Percentiles rank a stretch among this genome's conserved stretches.
Conservation (phyloP, 2,797 vertebrate species). For the Cetoscarus ocellatus region DNA sequence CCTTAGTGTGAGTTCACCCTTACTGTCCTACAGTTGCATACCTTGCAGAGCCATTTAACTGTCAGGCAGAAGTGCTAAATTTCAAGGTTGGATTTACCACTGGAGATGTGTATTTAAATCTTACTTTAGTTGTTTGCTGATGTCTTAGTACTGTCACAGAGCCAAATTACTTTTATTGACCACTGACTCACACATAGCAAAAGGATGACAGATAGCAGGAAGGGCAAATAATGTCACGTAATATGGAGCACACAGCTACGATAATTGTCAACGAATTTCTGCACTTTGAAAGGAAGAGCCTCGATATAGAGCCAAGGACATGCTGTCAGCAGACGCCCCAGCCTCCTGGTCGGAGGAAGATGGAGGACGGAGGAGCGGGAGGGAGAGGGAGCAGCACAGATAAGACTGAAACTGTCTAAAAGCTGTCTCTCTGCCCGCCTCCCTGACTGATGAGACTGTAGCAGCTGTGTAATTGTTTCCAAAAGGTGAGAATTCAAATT, state of each 20-base stretch:
- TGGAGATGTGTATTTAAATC: constrained; percentile 66
- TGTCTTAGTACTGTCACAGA: constrained; percentile 37
- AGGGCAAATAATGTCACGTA: constrained; percentile 44
- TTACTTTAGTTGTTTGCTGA: constrained; percentile 39
- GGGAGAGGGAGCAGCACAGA: constrained; percentile 64
- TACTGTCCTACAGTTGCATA: too few relatives aligned
- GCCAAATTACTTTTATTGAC: constrained; percentile 49
- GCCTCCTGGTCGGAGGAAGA: constrained; percentile 83
- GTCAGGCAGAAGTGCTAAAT: too few relatives aligned
- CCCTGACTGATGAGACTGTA: constrained; percentile 80
- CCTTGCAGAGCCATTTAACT: too few relatives aligned
- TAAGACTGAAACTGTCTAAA: constrained; percentile 78
- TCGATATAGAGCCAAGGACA: constrained; percentile 72
- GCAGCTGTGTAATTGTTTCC: constrained; percentile 77
- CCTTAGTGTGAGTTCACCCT: too few relatives aligned
- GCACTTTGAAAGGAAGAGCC: constrained; percentile 53
- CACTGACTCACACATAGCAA: constrained; percentile 7
- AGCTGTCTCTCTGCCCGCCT: constrained; percentile 78
- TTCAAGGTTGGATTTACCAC: constrained; percentile 42
- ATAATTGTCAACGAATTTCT: constrained; percentile 48
- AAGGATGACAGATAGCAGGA: constrained; percentile 21
- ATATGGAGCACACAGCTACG: constrained; percentile 33
- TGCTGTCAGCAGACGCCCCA: constrained; percentile 77
- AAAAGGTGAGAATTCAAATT: constrained; percentile 72
- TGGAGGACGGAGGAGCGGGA: constrained; percentile 68